Conservation (phyloP, 2,888 invertebrate species). For the Zaprionus bogoriensis region DNA sequence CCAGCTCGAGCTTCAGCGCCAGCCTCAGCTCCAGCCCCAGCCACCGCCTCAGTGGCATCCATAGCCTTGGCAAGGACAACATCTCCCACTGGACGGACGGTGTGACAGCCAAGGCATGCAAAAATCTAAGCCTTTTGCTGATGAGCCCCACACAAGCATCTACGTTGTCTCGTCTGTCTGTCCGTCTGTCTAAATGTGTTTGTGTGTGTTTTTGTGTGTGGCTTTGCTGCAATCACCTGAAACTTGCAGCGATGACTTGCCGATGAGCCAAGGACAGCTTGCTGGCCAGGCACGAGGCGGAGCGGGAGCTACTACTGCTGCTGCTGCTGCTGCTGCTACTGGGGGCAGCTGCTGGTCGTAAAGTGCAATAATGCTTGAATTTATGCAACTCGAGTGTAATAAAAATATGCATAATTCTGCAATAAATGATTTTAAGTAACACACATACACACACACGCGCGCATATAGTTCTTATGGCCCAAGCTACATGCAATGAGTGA, state of each 20-base stretch:
- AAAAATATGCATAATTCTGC: slow-evolving; percentile 77
- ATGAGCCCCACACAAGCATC: slow-evolving; percentile 48
- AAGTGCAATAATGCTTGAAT: slow-evolving; percentile 77
- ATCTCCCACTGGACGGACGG: slow-evolving; percentile 26
- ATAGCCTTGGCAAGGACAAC: slow-evolving; percentile 26
- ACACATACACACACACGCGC: slow-evolving; percentile 33
- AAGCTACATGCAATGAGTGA: slow-evolving; percentile 34
- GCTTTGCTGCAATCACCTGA: slow-evolving; percentile 63
- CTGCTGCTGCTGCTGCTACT: slow-evolving; percentile 10
- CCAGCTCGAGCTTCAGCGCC: no score
- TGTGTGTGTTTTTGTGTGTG: slow-evolving; percentile 38
- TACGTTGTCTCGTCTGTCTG: slow-evolving; percentile 5
- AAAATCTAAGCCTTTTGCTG: slow-evolving; percentile 71
- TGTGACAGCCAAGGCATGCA: slow-evolving; percentile 58
- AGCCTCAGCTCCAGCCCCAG: background rate
- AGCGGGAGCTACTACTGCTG: background rate
- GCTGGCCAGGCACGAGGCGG: background rate
- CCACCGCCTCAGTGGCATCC: slow-evolving; percentile 1
- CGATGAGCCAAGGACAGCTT: no score
- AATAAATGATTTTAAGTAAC: slow-evolving; percentile 76
- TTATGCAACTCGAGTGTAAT: slow-evolving; percentile 76
- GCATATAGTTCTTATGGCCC: slow-evolving; percentile 23
- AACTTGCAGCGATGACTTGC: slow-evolving; percentile 52
- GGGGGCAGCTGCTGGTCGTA: slow-evolving; percentile 73
- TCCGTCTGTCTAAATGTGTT: slow-evolving; percentile 8